phyloP scores from a whole-genome alignment of 2,888 invertebrate species.

The Caradrina kadenii region DNA sequence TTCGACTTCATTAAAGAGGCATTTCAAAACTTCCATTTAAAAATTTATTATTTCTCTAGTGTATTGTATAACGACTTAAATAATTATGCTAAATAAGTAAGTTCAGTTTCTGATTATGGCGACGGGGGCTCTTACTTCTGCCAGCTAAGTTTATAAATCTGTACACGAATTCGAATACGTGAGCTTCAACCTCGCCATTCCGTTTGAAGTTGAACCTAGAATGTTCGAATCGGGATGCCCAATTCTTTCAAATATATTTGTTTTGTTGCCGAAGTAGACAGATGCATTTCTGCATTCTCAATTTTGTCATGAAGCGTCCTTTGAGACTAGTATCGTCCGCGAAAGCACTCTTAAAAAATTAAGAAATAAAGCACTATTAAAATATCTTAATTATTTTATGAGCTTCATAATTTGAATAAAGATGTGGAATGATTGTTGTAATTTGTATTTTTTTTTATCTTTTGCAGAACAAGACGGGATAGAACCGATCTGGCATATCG shows the following conservation, averaged over 20 bases:
- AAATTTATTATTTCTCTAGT: too few species aligned
- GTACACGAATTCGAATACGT: not conserved
- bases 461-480: not conserved
- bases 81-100: too few species aligned
- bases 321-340: too few species aligned
- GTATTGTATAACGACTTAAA: too few species aligned
- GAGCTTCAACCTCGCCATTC: not conserved
- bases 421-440: slow-evolving; percentile 34
- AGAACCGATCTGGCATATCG: too few species aligned
- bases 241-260: not conserved
- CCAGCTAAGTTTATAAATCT: too few species aligned
- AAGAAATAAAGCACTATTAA: slow-evolving; percentile 68
- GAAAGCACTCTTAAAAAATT: not conserved
- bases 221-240: not conserved
- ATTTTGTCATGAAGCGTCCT: too few species aligned
- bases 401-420: slow-evolving; percentile 92
- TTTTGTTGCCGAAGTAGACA: not conserved
- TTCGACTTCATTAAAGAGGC: too few species aligned
- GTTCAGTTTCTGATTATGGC: too few species aligned
- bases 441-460: slow-evolving; percentile 35
- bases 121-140: too few species aligned
- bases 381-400: slow-evolving; percentile 95
- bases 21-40: too few species aligned
- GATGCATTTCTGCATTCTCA: not conserved
- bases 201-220: not conserved